phyloP scores from a whole-genome alignment of 2,888 invertebrate species.

The Siphlonurus alternatus region DNA sequence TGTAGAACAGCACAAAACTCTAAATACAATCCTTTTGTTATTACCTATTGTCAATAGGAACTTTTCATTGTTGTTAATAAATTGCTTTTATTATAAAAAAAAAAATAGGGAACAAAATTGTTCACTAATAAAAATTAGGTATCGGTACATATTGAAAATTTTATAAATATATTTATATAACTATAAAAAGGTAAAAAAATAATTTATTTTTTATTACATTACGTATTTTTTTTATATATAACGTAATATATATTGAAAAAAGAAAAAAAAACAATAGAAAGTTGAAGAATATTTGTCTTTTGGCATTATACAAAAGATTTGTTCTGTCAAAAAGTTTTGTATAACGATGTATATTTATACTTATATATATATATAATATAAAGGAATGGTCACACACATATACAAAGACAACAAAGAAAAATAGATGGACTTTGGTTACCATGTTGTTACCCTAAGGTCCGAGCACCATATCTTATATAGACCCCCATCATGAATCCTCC shows the following conservation, averaged over 20 bases:
- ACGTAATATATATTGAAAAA: background rate
- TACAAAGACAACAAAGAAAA: background rate
- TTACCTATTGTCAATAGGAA: background rate
- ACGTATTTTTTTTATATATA: background rate
- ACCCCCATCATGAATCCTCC: background rate
- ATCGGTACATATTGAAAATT: background rate
- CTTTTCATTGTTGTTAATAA: background rate
- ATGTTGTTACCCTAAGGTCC: background rate
- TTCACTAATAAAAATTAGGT: background rate
- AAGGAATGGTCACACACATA: too few species aligned
- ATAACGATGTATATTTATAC: background rate
- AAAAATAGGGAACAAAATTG: too few species aligned
- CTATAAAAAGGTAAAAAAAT: background rate
- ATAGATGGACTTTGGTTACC: slow-evolving; percentile 1
- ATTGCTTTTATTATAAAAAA: background rate
- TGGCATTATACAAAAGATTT: background rate
- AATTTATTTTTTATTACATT: background rate
- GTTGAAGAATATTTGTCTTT: background rate
- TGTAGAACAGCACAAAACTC: too few species aligned
- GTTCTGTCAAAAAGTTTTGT: background rate
- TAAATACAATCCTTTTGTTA: too few species aligned
- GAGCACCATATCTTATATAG: background rate
- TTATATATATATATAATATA: background rate
- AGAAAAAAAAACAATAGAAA: background rate
- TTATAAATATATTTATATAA: background rate